Evolutionary conservation across 2,888 invertebrate genomes (phyloP), one percentile per base, ranked within the genome.

Genomic region (Colletes collaris): DNA sequence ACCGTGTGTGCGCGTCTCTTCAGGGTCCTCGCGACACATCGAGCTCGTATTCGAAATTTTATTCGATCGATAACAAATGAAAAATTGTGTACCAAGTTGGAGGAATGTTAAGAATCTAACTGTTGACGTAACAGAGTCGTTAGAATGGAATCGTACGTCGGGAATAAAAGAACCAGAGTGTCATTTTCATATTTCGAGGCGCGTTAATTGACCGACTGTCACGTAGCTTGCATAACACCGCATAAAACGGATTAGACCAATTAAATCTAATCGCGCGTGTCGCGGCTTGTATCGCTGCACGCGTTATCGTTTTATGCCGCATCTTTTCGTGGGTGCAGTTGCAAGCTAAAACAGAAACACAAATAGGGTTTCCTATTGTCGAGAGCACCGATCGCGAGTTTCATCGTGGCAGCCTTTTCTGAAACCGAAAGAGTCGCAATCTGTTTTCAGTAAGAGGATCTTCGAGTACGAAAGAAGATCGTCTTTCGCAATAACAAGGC

Each of bases 221-320:
- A 50, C 74, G 64, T 52, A 59, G 50, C 65, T 84, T 81, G 70
- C 13, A 62, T 77, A 81, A 86, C 56, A 10, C 4, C 35, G 46
- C 13, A 19, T 10, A 50, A 68, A 63, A 27, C 72, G 56, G 60
- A 74, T 72, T 71, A 55, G 46, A 19, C 62, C 70, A 81, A 84
- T 86, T 81, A 86, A 77, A 71, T 76, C 71, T 68, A 69, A 77
- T 76, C 74, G 75, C 55, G 79, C 7, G 73, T 59, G 66, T 60
- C 6, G 64, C 59, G 44, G 27, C 27, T 66, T 70, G 65, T 77
- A 76, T 59, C 72, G 27, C 27, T 27, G 2, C 2, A 27, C 27
- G 27, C 27, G 27, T 27, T 27, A 27, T 27, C 27, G 27, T 27
- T 27, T 40, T 3, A 40, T 40, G 4, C 6, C 3, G 6, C 40